phyloP scores from a whole-genome alignment of 2,888 invertebrate species.

The Trachelus tabidus region DNA sequence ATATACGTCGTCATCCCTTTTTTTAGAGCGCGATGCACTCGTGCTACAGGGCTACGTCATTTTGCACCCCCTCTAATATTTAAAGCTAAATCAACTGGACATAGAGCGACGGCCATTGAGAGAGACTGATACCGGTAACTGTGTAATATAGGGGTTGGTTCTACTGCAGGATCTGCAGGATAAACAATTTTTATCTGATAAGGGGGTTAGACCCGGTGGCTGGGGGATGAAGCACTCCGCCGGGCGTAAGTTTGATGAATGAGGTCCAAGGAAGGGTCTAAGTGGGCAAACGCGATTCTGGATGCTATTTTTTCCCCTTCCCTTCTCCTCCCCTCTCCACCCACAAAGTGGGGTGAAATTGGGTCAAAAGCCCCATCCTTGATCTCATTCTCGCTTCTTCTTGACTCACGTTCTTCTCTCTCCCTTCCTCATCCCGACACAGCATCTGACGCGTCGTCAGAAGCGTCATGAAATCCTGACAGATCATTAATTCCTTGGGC shows the following conservation, averaged over 20 bases:
- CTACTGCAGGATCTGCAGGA: slow-evolving; percentile 19
- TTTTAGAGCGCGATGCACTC: not conserved
- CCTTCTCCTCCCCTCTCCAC: too few species aligned
- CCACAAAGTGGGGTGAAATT: not conserved
- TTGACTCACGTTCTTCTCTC: not conserved
- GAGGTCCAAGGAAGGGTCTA: not conserved
- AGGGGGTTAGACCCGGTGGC: not conserved
- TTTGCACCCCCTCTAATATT: not conserved
- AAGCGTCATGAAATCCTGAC: not conserved
- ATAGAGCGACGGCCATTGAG: not conserved
- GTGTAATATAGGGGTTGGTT: not conserved
- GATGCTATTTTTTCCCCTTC: not conserved
- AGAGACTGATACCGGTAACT: not conserved
- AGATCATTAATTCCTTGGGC: not conserved
- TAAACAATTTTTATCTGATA: slow-evolving; percentile 24
- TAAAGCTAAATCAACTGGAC: not conserved
- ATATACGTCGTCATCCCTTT: not conserved
- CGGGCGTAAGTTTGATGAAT: not conserved
- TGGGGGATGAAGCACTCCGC: not conserved
- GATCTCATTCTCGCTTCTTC: not conserved
- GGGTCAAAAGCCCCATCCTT: not conserved
- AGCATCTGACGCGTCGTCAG: not conserved
- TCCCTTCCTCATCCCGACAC: not conserved
- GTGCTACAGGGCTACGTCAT: not conserved
- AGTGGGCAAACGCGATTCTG: not conserved